Percentiles rank a stretch among this genome's conserved stretches.
These are phyloP conservation scores for Noctua pronuba DNA, from an alignment of 2,888 invertebrate species.

Conservation along the genomic window DNA sequence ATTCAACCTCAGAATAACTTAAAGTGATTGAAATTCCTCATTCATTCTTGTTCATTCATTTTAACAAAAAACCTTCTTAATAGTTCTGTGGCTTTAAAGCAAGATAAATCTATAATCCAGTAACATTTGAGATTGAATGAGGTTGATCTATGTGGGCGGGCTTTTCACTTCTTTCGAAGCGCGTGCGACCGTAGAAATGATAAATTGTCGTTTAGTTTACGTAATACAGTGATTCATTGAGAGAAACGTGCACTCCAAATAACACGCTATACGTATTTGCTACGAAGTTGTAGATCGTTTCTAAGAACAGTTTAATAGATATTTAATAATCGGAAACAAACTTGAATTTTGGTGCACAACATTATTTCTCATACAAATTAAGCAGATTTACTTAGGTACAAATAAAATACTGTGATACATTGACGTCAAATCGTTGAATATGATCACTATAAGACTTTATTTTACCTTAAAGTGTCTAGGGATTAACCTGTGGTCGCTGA, in stretches of 20 bases:
- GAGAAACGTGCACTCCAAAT: constrained; percentile 52
- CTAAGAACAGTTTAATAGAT: neutral
- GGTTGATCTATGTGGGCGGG: constrained; percentile 36
- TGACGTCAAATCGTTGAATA: neutral
- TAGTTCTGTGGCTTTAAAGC: no score
- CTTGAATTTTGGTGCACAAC: neutral
- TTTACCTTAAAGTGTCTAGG: neutral
- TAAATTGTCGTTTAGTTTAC: constrained; percentile 49
- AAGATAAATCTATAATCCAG: neutral
- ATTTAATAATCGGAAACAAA: neutral
- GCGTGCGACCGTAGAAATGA: constrained; percentile 40
- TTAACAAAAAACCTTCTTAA: no score
- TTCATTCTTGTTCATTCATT: no score
- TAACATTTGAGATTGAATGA: constrained; percentile 37
- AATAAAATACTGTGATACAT: no score
- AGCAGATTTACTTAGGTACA: no score
- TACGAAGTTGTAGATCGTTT: constrained; percentile 1
- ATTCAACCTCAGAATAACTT: neutral
- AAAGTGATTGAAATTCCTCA: neutral
- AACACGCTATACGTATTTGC: constrained; percentile 3
- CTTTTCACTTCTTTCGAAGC: constrained; percentile 38
- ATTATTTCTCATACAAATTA: neutral
- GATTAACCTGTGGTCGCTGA: neutral
- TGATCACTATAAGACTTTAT: neutral
- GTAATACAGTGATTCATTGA: constrained; percentile 58